Evolutionary conservation across 2,888 invertebrate species (phyloP).

Genomic region (Spialia ferax): DNA sequence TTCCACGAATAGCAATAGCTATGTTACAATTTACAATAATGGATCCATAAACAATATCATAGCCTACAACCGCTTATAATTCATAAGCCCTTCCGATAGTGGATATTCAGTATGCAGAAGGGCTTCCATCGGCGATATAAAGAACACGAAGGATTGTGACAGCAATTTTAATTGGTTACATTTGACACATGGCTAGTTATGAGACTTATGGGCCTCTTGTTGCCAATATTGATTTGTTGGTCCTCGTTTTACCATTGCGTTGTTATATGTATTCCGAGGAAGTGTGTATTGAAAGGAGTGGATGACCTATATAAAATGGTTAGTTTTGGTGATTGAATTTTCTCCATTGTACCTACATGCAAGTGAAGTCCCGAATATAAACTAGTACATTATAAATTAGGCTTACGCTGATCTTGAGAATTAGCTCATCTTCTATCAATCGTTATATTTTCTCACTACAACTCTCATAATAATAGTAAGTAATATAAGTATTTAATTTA

Average conservation of each 20-base stretch:
- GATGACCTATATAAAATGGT: not conserved
- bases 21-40: constrained; percentile 24
- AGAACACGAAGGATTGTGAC: constrained; percentile 72
- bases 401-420: no score
- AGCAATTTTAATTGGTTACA: constrained; percentile 71
- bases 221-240: constrained; percentile 44
- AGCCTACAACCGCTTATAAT: constrained; percentile 49
- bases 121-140: constrained; percentile 67
- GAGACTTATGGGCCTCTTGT: constrained; percentile 60
- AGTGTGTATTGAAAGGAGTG: not conserved
- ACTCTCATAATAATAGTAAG: no score
- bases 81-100: constrained; percentile 67
- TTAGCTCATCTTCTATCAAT: no score
- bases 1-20: constrained; percentile 9
- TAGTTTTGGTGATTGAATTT: not conserved
- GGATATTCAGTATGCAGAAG: constrained; percentile 69
- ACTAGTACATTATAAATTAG: no score
- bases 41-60: constrained; percentile 18
- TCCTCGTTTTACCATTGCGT: not conserved
- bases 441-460: no score
- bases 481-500: no score
- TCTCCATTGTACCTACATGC: no score
- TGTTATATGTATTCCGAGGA: not conserved
- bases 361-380: no score
- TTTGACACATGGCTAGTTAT: constrained; percentile 64